Conservation (phyloP, 64 coral and sea anemone genomes). For the Montipora capricornis region DNA sequence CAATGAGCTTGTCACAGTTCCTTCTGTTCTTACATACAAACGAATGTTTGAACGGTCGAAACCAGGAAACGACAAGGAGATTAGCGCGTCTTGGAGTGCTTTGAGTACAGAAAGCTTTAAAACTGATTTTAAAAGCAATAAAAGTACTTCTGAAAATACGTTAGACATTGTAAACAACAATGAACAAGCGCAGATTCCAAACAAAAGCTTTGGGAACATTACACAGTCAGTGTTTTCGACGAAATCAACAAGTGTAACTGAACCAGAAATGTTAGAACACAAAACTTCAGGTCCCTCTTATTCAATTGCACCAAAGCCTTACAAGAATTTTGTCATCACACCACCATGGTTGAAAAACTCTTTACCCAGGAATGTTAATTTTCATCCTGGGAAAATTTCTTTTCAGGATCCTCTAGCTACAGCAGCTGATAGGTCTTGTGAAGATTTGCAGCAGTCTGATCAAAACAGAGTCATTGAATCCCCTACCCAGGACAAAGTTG, state of each 20-base stretch:
- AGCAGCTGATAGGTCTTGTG: not conserved
- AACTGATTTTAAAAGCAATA: not conserved
- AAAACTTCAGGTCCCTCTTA: not conserved
- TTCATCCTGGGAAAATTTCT: not conserved
- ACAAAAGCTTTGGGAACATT: not conserved
- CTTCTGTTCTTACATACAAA: slow-evolving; percentile 23
- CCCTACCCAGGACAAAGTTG: not conserved
- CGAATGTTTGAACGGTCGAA: slow-evolving; percentile 41
- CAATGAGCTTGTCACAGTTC: not conserved
- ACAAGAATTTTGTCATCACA: slow-evolving; percentile 18
- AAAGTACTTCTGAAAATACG: slow-evolving; percentile 16
- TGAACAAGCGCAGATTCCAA: slow-evolving; percentile 18
- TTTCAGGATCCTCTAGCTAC: not conserved
- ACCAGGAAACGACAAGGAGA: not conserved
- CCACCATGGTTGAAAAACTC: slow-evolving; percentile 15
- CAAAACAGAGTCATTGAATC: not conserved
- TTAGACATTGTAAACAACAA: not conserved
- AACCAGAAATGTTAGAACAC: not conserved
- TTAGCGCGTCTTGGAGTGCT: not conserved
- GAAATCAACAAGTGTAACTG: slow-evolving; percentile 13
- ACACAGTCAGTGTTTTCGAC: not conserved
- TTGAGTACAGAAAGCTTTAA: not conserved
- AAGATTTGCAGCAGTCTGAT: not conserved
- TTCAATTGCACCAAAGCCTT: slow-evolving; percentile 4
- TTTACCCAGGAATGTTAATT: not conserved